Evolutionary conservation across 2,797 vertebrate species (phyloP).

Genomic region (Acomys russatus): DNA sequence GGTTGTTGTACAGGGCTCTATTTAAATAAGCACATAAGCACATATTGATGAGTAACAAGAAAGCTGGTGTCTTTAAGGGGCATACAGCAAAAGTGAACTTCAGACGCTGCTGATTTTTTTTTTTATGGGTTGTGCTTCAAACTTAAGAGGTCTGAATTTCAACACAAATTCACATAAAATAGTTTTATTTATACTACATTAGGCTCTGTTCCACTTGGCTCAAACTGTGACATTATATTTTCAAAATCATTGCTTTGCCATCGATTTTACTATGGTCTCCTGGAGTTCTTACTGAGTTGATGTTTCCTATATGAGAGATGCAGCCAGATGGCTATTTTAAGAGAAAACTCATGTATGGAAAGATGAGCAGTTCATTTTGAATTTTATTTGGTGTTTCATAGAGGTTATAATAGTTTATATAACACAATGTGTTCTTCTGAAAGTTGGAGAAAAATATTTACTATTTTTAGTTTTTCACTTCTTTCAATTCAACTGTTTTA

Average conservation of each 20-base stretch:
- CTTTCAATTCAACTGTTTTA: conserved; percentile 42
- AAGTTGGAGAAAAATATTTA: conserved; percentile 49
- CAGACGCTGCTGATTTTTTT: not conserved
- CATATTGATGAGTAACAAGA: not conserved
- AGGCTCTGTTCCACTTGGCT: conserved; percentile 23
- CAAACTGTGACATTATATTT: conserved; percentile 60
- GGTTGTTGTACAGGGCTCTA: not conserved
- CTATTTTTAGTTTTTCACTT: conserved; percentile 57
- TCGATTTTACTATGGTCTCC: conserved; percentile 22
- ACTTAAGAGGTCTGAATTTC: conserved; percentile 35
- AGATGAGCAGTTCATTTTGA: conserved; percentile 59
- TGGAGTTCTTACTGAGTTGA: conserved; percentile 44
- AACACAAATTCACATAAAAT: conserved; percentile 47
- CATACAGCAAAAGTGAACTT: not conserved
- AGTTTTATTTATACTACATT: conserved; percentile 62
- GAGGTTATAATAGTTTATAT: not conserved
- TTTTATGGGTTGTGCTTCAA: not conserved
- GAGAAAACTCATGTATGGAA: conserved; percentile 61
- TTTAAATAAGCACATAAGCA: conserved; percentile 2
- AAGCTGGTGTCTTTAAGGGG: not conserved
- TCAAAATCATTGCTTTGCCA: conserved; percentile 61
- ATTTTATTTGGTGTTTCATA: conserved; percentile 63
- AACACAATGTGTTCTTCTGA: conserved; percentile 41
- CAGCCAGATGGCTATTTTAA: conserved; percentile 71
- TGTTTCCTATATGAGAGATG: conserved; percentile 60